Conservation (phyloP, 1,140 invertebrate species). For the Eciton burchellii region DNA sequence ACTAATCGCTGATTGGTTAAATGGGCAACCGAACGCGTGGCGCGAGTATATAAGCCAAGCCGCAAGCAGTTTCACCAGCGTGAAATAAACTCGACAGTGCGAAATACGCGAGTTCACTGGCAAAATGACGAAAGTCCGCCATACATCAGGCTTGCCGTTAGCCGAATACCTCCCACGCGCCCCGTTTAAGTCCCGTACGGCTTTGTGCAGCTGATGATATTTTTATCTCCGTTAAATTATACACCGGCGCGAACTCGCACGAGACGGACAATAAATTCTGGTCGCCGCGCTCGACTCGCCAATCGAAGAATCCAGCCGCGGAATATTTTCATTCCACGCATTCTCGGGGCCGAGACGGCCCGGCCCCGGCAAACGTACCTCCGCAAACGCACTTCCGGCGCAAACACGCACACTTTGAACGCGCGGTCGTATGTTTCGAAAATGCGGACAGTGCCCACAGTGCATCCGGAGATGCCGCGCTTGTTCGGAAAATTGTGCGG, state of each 20-base stretch:
- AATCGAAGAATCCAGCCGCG: background rate
- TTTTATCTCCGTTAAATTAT: constrained; percentile 11
- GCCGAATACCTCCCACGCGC: constrained; percentile 27
- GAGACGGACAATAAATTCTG: background rate
- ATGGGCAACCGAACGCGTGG: too few relatives aligned
- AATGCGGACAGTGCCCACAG: background rate
- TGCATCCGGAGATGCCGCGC: background rate
- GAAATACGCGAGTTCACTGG: constrained; percentile 40
- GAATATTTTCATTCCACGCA: background rate
- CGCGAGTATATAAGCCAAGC: too few relatives aligned
- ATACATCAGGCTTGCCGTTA: constrained; percentile 37
- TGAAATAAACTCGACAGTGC: constrained; percentile 34
- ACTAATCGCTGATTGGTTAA: constrained; percentile 33
- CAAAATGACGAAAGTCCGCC: constrained; percentile 38
- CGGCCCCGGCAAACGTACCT: too few relatives aligned
- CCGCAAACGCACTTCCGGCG: too few relatives aligned
- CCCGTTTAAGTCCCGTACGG: constrained; percentile 4
- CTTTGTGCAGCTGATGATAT: background rate
- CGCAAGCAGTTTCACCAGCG: constrained; percentile 58
- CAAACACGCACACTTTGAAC: too few relatives aligned
- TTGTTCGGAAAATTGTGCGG: background rate
- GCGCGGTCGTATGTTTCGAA: too few relatives aligned
- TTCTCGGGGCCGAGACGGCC: background rate
- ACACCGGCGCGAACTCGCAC: background rate
- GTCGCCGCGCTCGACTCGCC: background rate